Percentiles rank a stretch among this genome's conserved stretches.
phyloP scores from a whole-genome alignment of 2,797 vertebrate species.

The Jordanella pulchra region DNA sequence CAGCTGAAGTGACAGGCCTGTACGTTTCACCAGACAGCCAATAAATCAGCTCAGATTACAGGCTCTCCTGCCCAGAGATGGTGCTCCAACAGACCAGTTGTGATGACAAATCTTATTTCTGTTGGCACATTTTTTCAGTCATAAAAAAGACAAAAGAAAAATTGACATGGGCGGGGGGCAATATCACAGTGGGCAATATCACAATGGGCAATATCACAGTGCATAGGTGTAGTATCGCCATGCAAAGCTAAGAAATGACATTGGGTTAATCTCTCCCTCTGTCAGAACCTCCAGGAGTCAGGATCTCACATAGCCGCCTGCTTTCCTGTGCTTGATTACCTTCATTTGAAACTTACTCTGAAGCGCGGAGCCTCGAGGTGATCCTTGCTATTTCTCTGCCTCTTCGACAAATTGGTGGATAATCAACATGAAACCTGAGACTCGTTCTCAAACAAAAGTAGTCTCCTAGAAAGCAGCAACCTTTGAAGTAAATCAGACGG shows the following conservation, averaged over 20 bases:
- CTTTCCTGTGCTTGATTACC: conserved; percentile 46
- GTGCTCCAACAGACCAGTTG: conserved; percentile 2
- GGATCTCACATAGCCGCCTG: conserved; percentile 15
- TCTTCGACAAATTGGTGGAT: conserved; percentile 46
- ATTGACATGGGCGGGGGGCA: conserved; percentile 15
- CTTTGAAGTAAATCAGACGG: conserved; percentile 31
- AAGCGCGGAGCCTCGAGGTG: conserved; percentile 27
- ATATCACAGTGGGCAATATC: conserved; percentile 39
- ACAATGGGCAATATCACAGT: conserved; percentile 25
- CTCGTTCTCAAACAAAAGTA: conserved; percentile 5
- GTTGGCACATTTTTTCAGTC: conserved; percentile 14
- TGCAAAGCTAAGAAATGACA: conserved; percentile 51
- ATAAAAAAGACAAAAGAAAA: conserved; percentile 31
- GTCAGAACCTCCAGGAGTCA: conserved; percentile 11
- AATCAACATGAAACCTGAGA: conserved; percentile 54
- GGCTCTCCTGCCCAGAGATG: not conserved
- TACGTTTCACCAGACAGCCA: conserved; percentile 42
- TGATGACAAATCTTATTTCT: conserved; percentile 9
- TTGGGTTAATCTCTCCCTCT: conserved; percentile 23
- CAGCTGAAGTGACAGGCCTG: conserved; percentile 27
- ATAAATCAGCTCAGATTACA: conserved; percentile 32
- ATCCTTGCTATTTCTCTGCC: conserved; percentile 41
- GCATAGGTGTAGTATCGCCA: conserved; percentile 45
- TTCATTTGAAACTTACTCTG: conserved; percentile 38
- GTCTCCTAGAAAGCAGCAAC: conserved; percentile 11